Evolutionary conservation across 2,888 invertebrate genomes (phyloP).

Genomic region (Drosophila dives): DNA sequence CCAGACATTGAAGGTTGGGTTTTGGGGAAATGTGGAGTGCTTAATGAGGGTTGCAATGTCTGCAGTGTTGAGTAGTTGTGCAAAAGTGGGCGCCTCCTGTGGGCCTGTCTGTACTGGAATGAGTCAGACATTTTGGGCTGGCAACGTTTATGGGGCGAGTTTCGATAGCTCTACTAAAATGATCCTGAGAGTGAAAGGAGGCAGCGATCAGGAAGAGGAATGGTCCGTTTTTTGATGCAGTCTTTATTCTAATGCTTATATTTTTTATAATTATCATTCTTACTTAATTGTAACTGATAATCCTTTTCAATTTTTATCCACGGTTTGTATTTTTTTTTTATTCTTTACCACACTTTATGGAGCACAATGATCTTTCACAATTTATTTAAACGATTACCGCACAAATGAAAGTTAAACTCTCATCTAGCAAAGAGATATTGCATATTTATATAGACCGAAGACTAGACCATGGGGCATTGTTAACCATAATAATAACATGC

Average conservation of each 20-base stretch:
- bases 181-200: constrained; percentile 61
- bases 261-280: constrained; percentile 2
- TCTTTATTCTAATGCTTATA: background rate
- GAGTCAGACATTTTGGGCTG: constrained; percentile 62
- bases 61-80: constrained; percentile 55
- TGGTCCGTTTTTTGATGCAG: background rate
- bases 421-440: constrained; percentile 7
- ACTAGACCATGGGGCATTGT: constrained; percentile 6
- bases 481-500: constrained; percentile 29
- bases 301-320: constrained; percentile 3
- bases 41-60: constrained; percentile 73
- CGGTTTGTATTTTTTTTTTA: constrained; percentile 5
- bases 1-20: constrained; percentile 58
- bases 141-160: constrained; percentile 6
- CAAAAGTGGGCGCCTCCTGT: constrained; percentile 37
- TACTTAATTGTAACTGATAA: background rate
- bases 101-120: constrained; percentile 38
- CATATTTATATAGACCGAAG: constrained; percentile 9
- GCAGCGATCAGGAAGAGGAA: constrained; percentile 2
- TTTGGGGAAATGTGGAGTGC: constrained; percentile 16
- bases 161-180: constrained; percentile 27
- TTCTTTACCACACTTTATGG: background rate
- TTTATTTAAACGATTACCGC: background rate
- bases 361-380: constrained; percentile 4
- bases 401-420: constrained; percentile 42